Percentiles rank a stretch among this genome's conserved stretches.
Conservation (phyloP, 2,888 invertebrate species). For the Caradrina kadenii region DNA sequence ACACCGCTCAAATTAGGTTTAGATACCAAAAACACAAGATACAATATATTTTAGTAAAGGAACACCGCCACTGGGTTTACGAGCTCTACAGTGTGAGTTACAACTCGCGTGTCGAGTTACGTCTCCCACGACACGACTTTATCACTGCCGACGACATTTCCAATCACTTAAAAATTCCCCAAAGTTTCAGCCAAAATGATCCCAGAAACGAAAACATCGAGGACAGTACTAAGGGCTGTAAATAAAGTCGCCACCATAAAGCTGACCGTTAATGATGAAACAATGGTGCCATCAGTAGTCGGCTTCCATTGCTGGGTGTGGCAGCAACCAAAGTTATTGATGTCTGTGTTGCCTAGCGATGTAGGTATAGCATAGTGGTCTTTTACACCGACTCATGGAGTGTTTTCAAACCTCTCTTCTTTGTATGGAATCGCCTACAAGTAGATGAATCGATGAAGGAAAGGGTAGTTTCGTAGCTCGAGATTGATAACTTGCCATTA, state of each 20-base stretch:
- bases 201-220: slow-evolving; percentile 41
- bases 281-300: slow-evolving; percentile 38
- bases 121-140: slow-evolving; percentile 25
- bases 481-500: too few species aligned
- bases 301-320: slow-evolving; percentile 49
- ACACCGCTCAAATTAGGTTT: slow-evolving; percentile 31
- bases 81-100: slow-evolving; percentile 25
- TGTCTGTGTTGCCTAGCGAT: slow-evolving; percentile 21
- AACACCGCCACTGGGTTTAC: slow-evolving; percentile 8
- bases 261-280: slow-evolving; percentile 35
- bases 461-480: neutral
- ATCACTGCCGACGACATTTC: slow-evolving; percentile 28
- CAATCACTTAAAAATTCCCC: slow-evolving; percentile 50
- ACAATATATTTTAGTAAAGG: slow-evolving; percentile 1
- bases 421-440: neutral
- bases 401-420: too few species aligned
- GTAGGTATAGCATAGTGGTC: neutral
- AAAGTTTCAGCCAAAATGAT: slow-evolving; percentile 35
- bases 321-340: slow-evolving; percentile 37
- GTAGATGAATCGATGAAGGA: neutral
- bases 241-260: slow-evolving; percentile 52
- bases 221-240: slow-evolving; percentile 37
- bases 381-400: slow-evolving; percentile 9
- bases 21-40: slow-evolving; percentile 19
- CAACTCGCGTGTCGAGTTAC: slow-evolving; percentile 30